Evolutionary conservation across 1,140 invertebrate species (phyloP), one percentile per base, ranked within the genome.

Genomic region (Diachasmimorpha longicaudata): DNA sequence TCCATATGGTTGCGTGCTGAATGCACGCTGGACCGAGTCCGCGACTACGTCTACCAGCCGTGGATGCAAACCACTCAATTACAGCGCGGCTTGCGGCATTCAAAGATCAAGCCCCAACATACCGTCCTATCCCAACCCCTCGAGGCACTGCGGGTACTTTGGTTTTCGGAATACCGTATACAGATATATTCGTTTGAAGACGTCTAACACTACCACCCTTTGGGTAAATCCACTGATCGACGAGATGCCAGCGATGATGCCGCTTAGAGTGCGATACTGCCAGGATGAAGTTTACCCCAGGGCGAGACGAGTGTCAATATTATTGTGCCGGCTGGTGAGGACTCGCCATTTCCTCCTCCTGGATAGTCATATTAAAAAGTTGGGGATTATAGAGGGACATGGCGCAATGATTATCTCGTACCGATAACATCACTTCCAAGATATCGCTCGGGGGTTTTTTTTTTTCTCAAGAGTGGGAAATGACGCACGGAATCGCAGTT

Each of bases 11-110:
- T 79, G 78, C 76, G 77, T 82, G 80, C 74, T 76, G 72, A 71
- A 75, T 73, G 80, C 80, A 81, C 70, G 79, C 69, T 19, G 48
- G 14, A 52, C 11, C 44, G 44, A 46, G 10, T 11, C 79, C 75
- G 78, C 79, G 80, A 77, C 75, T 73, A 70, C 58, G 76, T 67
- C 76, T 70, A 75, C 71, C 77, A 31, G 78, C 77, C 80, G 79
- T n/a, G 81, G 84, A 87, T 85, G 83, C 85, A 85, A 87, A 87
- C 84, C 84, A 85, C 85, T 87, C 86, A 87, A 87, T 87, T 87
- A 87, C 79, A 82, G 23, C 58, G 21, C 21, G 19, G 58, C 58
- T 63, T 31, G 58, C 19, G 58, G 58, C 58, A 63, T 63, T 63
- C 21, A 63, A 63, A 63, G 58, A 63, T 63, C 23, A 63, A 63